phyloP scores from a whole-genome alignment of 2,797 vertebrate species.

The Peromyscus nudipes region DNA sequence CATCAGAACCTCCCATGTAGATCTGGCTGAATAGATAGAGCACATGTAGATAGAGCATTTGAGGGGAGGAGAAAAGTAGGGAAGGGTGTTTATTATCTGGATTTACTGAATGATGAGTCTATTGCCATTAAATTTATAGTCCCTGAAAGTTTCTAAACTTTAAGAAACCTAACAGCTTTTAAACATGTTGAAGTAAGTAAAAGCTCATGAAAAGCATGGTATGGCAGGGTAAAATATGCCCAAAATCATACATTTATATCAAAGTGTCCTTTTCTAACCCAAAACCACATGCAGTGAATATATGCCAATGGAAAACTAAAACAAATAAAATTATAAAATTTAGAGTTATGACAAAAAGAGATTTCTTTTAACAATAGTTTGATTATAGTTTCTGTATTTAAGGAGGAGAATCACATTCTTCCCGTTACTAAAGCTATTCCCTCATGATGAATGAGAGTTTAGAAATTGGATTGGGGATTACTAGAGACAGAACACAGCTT shows the following conservation, averaged over 20 bases:
- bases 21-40: neutral
- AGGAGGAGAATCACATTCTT: slow-evolving; percentile 18
- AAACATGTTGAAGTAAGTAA: neutral
- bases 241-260: neutral
- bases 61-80: neutral
- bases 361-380: neutral
- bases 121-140: slow-evolving; percentile 43
- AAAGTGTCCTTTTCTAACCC: neutral
- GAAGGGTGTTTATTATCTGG: neutral
- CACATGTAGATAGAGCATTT: neutral
- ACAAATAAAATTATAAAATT: neutral
- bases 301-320: neutral
- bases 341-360: neutral
- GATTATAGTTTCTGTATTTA: slow-evolving; percentile 12
- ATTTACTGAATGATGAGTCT: neutral
- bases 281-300: neutral
- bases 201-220: neutral
- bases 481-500: neutral
- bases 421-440: neutral
- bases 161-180: neutral
- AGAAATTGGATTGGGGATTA: neutral
- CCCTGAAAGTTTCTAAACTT: slow-evolving; percentile 1
- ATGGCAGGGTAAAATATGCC: neutral
- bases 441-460: neutral
- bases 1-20: neutral